phyloP scores from a whole-genome alignment of 1,140 invertebrate genomes.

The Macrotrachela quadricornifera region DNA sequence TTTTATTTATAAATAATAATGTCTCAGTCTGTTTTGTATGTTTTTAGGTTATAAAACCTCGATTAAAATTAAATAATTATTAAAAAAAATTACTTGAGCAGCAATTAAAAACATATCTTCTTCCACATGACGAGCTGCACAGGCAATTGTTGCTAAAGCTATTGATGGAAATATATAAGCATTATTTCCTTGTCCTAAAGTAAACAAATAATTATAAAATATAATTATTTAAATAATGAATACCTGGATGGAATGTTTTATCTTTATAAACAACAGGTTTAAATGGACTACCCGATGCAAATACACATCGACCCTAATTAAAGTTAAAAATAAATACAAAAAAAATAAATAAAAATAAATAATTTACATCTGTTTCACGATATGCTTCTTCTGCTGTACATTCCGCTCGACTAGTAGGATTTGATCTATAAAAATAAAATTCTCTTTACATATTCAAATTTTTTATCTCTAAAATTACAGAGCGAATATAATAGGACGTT shows the following conservation, averaged over 20 bases:
- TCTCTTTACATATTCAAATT: too few species aligned
- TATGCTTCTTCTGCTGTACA: slow-evolving; percentile 30
- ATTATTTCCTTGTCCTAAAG: slow-evolving; percentile 31
- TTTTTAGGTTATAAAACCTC: background rate
- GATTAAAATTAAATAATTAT: background rate
- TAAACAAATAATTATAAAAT: too few species aligned
- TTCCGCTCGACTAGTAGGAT: slow-evolving; percentile 28
- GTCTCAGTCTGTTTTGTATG: background rate
- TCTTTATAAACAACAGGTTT: slow-evolving; percentile 17
- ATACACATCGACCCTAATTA: slow-evolving; percentile 14
- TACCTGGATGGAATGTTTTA: slow-evolving; percentile 18
- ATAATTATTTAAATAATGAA: too few species aligned
- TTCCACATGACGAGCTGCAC: slow-evolving; percentile 20
- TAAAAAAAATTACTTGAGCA: slow-evolving; percentile 18
- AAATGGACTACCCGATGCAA: slow-evolving; percentile 31
- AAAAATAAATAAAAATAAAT: slow-evolving; percentile 6
- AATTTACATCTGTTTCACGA: slow-evolving; percentile 15
- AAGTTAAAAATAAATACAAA: slow-evolving; percentile 15
- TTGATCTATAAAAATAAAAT: slow-evolving; percentile 11
- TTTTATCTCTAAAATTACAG: too few species aligned
- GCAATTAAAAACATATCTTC: slow-evolving; percentile 25
- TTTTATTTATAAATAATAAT: background rate
- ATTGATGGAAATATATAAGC: slow-evolving; percentile 31
- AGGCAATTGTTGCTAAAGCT: slow-evolving; percentile 21
- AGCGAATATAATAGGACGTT: slow-evolving; percentile 28